Base-by-base conservation (phyloP, 2,113 vertebrate species). In the Urocitellus parryii region DNA sequence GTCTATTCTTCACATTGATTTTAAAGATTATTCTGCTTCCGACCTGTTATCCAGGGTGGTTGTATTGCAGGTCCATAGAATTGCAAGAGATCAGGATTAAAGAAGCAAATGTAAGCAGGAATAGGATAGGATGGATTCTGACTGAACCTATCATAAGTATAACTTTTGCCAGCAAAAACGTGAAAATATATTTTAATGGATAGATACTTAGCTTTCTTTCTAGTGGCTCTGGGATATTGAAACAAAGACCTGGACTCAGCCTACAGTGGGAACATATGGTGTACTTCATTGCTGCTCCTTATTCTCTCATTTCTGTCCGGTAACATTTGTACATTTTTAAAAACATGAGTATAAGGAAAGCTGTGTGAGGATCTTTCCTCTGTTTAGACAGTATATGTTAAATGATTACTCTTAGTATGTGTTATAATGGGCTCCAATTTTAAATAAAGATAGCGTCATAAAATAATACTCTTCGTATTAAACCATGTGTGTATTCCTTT, bases 91-190 rank as follows among this genome's bases (percentile, higher is more conserved):
- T 65, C 0, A 0, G 29, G 22, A 37, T 96, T 92, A 80, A 92
- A 61, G 0, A 0, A 42, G 79, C 2, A 11, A 85, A 3, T 39
- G 0, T 1, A 83, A n/a, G 78, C 81, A 77, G 29, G 18, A 84
- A 16, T 48, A 45, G 53, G 79, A 91, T 68, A 79, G 63, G 45
- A 74, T 65, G 65, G 56, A 76, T 63, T 73, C 37, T 8, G n/a
- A 20, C 84, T 85, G 48, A 96, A 80, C 68, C 95, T 86, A 37
- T 37, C 88, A 63, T 37, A 68, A 80, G 92, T 88, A 65, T 94
- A 97, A 98, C 93, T 98, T 98, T 95, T 92, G 37, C 32, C 48
- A 20, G 89, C 37, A 29, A 68, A 76, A 80, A 77, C 61, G 37
- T 89, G 87, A 93, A 95, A 96, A 83, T 74, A 0, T 82, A 77